Evolutionary conservation across 2,113 vertebrate genomes (phyloP).

Genomic region (Rhinoderma darwinii): DNA sequence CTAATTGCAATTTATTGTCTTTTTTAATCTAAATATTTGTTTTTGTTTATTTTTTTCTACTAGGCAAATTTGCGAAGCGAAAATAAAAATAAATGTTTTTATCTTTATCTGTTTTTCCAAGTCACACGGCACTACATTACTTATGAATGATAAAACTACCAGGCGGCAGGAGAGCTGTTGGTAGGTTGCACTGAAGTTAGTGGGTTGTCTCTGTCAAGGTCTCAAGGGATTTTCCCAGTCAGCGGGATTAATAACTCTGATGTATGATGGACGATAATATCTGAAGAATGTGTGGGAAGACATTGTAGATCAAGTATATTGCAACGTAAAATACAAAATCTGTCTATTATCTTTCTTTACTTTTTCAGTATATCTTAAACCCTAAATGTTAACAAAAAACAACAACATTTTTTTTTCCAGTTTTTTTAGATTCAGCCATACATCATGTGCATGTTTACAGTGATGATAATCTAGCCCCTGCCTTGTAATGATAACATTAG

Average conservation of each 20-base stretch:
- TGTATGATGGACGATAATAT: conserved; percentile 66
- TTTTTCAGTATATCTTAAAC: too few species aligned
- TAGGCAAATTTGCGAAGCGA: too few species aligned
- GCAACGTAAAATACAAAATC: conserved; percentile 46
- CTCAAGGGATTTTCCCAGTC: conserved; percentile 63
- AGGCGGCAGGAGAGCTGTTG: neutral
- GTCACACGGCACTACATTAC: neutral
- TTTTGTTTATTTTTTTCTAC: too few species aligned
- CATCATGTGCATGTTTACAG: too few species aligned
- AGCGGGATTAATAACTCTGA: conserved; percentile 69
- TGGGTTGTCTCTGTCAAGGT: conserved; percentile 61
- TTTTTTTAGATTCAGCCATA: neutral
- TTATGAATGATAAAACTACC: neutral
- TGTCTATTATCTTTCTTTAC: neutral
- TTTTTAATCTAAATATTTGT: too few species aligned
- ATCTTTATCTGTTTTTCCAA: neutral
- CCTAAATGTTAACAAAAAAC: too few species aligned
- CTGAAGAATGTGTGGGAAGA: conserved; percentile 61
- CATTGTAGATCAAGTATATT: conserved; percentile 62
- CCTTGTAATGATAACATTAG: neutral
- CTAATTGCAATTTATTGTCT: too few species aligned
- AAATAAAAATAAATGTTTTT: neutral
- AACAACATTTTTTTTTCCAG: neutral
- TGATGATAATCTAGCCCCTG: too few species aligned
- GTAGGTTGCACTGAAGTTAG: conserved; percentile 68